Evolutionary conservation across 1,140 invertebrate species (phyloP), one percentile per base, ranked within the genome.

Genomic region (Augochlora pura): DNA sequence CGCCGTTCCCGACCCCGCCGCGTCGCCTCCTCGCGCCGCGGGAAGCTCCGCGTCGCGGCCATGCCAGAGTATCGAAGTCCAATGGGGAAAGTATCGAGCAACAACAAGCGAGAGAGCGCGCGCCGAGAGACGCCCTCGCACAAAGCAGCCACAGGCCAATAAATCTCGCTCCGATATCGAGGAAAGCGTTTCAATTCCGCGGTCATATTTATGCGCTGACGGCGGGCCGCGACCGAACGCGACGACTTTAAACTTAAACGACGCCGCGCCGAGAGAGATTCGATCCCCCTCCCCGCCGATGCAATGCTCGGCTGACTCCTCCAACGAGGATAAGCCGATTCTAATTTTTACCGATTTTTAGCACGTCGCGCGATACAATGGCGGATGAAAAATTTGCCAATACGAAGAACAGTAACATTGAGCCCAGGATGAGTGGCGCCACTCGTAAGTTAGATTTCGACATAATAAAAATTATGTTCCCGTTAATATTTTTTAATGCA

Each of bases 61-160:
- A 2, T 23, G 14, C 49, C 49, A 2, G 18, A n/a, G 49, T 59
- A 32, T 54, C n/a, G 39, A 57, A 59, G 39, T 60, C 38, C 74
- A 8, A n/a, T 9, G 4, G 39, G 4, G 39, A 66, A 42, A 76
- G 42, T 76, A 69, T 76, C 74, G n/a, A n/a, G 74, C 16, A 52
- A 74, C 27, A 25, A 63, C 60, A 16, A 39, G 59, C 23, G 49
- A 4, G 14, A 42, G 49, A n/a, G n/a, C 14, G 25, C 39, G 6
- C 38, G 12, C 38, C 39, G 14, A 27, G 39, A 16, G 32, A 57
- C 64, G 38, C 1, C 23, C 16, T 38, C 21, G 14, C 27, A 49
- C 39, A 77, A 77, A 77, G 75, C 66, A 77, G n/a, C 39, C 9
- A 32, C 32, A 39, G 59, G 16, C 42, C 42, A 70, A 77, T 77